These are phyloP conservation scores for Limonius californicus DNA, from an alignment of 1,140 invertebrate genomes.

Conservation along the genomic window DNA sequence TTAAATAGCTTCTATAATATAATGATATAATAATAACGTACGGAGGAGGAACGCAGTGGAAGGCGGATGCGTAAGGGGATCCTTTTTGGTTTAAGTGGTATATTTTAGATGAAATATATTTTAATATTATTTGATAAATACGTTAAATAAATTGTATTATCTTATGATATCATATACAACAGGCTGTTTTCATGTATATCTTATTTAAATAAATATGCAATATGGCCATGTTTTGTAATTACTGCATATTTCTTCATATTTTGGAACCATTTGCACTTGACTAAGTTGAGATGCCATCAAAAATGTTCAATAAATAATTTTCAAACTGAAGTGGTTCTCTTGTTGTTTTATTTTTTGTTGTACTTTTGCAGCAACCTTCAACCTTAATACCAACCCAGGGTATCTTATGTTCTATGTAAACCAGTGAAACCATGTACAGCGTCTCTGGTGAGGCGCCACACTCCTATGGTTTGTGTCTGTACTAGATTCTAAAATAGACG, in stretches of 20 bases:
- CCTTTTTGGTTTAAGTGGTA: conserved; percentile 16
- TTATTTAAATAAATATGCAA: conserved; percentile 43
- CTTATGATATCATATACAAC: conserved; percentile 35
- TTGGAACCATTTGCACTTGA: conserved; percentile 12
- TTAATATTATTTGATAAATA: conserved; percentile 24
- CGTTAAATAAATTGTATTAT: conserved; percentile 31
- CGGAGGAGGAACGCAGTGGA: background rate
- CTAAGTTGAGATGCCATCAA: conserved; percentile 28
- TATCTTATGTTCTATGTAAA: too few relatives aligned
- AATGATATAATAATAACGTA: background rate
- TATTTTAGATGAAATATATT: conserved; percentile 27
- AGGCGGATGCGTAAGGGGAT: background rate
- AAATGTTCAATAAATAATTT: conserved; percentile 29
- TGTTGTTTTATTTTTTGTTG: background rate
- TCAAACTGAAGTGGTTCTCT: conserved; percentile 4
- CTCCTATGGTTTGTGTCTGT: too few relatives aligned
- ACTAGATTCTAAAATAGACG: too few relatives aligned
- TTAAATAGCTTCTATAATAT: conserved; percentile 9
- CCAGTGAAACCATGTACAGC: too few relatives aligned
- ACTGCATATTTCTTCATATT: conserved; percentile 23
- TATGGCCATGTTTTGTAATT: conserved; percentile 32
- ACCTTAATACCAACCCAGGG: too few relatives aligned
- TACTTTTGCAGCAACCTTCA: too few relatives aligned
- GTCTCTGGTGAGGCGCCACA: too few relatives aligned
- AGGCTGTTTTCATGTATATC: conserved; percentile 41